A percentile compares a stretch with the other conserved stretches of the same genome.
Conservation (phyloP, 2,113 vertebrate genomes). For the Carassius carassius region DNA sequence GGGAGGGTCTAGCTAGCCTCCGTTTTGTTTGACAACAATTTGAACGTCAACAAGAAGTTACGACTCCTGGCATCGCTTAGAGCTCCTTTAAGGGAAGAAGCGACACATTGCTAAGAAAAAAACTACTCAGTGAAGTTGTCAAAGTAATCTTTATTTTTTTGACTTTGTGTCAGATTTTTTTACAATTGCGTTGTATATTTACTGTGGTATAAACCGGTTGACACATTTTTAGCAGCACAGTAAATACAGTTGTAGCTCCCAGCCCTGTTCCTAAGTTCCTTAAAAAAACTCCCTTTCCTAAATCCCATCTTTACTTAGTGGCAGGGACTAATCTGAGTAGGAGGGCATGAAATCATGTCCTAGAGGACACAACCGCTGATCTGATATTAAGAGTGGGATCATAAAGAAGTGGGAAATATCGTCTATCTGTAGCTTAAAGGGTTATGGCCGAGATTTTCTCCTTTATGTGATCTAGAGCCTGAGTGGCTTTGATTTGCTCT, state of each 20-base stretch:
- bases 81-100: no score
- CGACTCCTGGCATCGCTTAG: no score
- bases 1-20: no score
- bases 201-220: not conserved
- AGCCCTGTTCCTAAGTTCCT: not conserved
- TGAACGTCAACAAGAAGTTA: no score
- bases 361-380: constrained; percentile 18
- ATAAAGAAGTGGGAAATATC: not conserved
- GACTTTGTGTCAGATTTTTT: not conserved
- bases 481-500: constrained; percentile 19
- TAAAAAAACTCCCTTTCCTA: not conserved
- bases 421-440: constrained; percentile 30
- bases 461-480: not conserved
- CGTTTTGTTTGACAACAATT: no score
- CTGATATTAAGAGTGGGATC: constrained; percentile 28
- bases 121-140: not conserved
- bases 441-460: constrained; percentile 26
- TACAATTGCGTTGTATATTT: not conserved
- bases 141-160: not conserved
- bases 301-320: constrained; percentile 7
- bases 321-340: constrained; percentile 16
- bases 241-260: not conserved
- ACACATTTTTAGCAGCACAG: not conserved
- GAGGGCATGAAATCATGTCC: constrained; percentile 21
- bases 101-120: no score